Base-by-base conservation (phyloP, 2,113 vertebrate species). In the Condylura cristata region DNA sequence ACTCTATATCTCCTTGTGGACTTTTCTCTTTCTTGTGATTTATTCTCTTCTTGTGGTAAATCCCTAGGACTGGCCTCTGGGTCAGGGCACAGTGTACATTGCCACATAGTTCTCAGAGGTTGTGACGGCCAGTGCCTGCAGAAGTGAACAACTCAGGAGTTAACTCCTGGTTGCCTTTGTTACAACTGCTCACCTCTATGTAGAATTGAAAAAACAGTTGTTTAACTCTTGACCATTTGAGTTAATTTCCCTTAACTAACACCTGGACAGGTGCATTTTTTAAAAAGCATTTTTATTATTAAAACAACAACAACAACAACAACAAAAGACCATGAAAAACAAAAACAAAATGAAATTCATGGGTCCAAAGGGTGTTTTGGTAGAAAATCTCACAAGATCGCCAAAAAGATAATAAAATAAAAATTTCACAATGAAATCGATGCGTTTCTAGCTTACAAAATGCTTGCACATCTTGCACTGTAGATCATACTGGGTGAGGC, bases 241-340 rank as follows among this genome's bases (percentile, higher is more conserved):
- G 2, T 94, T 87, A 68, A 37, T 93, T 68, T 86, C 46, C 70
- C 32, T 82, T 63, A 39, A 16, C 70, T 39, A 80, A 78, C 26
- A 30, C 60, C 17, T 30, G 6, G 26, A 61, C 24, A 61, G 60
- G 60, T 28, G 30, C 60, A 61, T 56, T 56, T 56, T 53, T 53
- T 20, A 18, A 56, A 20, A 5, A 56, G 5, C 20, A 56, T 56
- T 56, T 56, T 56, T 5, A 56, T 22, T 20, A 56, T 56, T 22
- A 56, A 56, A 56, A 56, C 22, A 56, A 56, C 53, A 14, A 56
- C 22, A 6, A 56, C 20, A 56, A 56, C 5, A 53, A 53, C 46
- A 3, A 48, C 6, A 2, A 4, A 17, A 53, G 51, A 53, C 51
- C 5, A 53, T 53, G 51, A 53, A 53, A 53, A 53, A 53, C 17